Base-by-base conservation (phyloP, 2,797 vertebrate species). In the Muscicapa comitata region DNA sequence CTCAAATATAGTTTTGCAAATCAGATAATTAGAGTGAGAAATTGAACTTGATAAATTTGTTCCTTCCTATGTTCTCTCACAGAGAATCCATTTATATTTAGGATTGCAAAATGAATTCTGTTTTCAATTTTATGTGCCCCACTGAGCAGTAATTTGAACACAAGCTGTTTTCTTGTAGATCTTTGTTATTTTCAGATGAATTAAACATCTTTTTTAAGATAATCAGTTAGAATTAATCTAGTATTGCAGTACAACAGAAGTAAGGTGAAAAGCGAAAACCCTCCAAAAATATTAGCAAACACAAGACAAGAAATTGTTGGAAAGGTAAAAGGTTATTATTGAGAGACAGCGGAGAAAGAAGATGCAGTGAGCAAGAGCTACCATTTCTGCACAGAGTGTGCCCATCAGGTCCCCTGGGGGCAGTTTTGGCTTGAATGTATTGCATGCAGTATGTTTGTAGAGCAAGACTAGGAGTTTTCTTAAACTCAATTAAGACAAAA, bases 131-230 rank as follows among this genome's bases (percentile, higher is more conserved):
- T 28, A 13, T 57, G 11, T 78, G 61, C 23, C 37, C 6, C 17
- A 20, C 11, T 47, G 58, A 68, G 45, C 9, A 43, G 57, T 80
- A 53, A 28, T 88, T 77, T 86, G 26, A 59, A 57, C 10, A 63
- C 5, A 25, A 35, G 8, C 61, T 50, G 4, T 71, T 89, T 90
- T 55, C 45, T 67, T 74, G 9, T 59, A 67, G 5, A 8, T 73
- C 20, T 75, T 61, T 73, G 29, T 51, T 85, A 24, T 31, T 91
- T 77, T 71, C 72, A 74, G 15, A 43, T 79, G 58, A 70, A 66
- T 58, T 31, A 73, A 54, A 9, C 13, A 18, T n/a, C 6, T 58
- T 50, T 81, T 63, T 47, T 14, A 53, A 57, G 20, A 16, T 77
- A 55, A 45, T 66, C 9, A 10, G 10, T 15, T 83, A 29, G 31